Conservation (phyloP, 2,113 vertebrate genomes). For the Odocoileus virginianus region DNA sequence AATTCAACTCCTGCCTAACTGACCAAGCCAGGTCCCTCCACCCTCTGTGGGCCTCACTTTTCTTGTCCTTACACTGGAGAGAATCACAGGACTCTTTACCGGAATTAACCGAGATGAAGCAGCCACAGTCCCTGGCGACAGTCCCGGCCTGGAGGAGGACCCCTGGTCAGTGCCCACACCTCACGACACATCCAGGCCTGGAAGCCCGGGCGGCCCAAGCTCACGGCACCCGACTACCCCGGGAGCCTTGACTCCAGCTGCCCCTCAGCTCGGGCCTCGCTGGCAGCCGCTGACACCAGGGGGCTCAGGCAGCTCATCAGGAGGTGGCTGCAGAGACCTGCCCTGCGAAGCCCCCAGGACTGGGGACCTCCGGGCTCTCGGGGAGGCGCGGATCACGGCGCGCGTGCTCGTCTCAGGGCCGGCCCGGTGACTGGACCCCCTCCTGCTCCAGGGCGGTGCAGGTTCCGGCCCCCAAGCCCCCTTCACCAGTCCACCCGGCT, state of each 20-base stretch:
- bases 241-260: neutral
- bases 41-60: neutral
- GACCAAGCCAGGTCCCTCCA: neutral
- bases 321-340: neutral
- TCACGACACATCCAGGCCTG: neutral
- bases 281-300: neutral
- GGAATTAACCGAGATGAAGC: neutral
- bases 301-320: neutral
- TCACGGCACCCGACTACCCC: too few relatives aligned
- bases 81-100: neutral
- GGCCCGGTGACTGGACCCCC: neutral
- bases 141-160: neutral
- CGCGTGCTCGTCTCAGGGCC: neutral
- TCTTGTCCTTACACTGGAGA: neutral
- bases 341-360: accelerated
- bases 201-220: neutral
- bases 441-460: neutral
- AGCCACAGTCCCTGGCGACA: neutral
- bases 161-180: neutral
- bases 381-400: accelerated
- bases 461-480: neutral
- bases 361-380: neutral
- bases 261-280: neutral
- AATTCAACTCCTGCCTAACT: neutral
- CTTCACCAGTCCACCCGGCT: neutral